Evolutionary conservation across 2,797 vertebrate species (phyloP).

Genomic region (Antennarius maculatus): DNA sequence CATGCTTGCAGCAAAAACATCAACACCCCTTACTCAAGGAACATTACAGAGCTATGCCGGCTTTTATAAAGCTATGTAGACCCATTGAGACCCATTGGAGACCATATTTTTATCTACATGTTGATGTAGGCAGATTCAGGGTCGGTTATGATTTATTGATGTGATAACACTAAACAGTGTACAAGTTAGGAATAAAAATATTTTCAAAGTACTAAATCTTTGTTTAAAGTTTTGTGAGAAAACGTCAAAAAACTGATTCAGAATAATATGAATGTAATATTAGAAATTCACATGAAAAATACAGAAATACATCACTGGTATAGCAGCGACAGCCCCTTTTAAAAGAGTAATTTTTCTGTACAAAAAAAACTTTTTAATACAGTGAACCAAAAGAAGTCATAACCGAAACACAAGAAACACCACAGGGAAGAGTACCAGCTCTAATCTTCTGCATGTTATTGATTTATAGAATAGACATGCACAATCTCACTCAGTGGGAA

Average conservation of each 20-base stretch:
- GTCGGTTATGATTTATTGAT: constrained; percentile 21
- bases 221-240: neutral
- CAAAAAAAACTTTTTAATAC: neutral
- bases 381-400: neutral
- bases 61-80: constrained; percentile 28
- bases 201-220: neutral
- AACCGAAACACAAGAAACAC: neutral
- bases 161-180: neutral
- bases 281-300: neutral
- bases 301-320: constrained; percentile 1
- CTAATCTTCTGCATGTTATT: neutral
- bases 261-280: neutral
- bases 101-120: constrained; percentile 21
- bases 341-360: neutral
- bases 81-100: constrained; percentile 37
- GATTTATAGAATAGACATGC: constrained; percentile 1
- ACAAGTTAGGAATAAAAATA: neutral
- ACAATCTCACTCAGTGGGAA: constrained; percentile 7
- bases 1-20: constrained; percentile 30
- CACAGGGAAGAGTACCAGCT: neutral
- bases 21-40: constrained; percentile 48
- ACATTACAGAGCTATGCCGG: constrained; percentile 57
- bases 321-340: neutral
- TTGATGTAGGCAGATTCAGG: constrained; percentile 20
- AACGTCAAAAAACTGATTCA: neutral